Percentiles rank a stretch among this genome's conserved stretches.
Conservation (phyloP, 2,113 vertebrate genomes). For the Poeciliopsis occidentalis region DNA sequence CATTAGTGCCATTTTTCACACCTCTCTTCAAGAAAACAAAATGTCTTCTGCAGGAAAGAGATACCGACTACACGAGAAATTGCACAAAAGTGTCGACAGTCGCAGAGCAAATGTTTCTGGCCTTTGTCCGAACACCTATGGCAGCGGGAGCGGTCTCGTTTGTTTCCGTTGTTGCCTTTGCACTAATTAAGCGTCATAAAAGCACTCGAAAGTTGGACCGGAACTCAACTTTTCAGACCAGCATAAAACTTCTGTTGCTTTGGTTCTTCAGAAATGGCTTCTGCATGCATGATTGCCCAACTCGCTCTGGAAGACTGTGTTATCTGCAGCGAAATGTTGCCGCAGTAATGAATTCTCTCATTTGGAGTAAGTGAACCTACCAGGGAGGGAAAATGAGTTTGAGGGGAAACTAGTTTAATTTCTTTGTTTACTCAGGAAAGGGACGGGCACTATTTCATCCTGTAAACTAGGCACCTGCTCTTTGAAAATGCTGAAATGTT, state of each 20-base stretch:
- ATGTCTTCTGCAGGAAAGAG: conserved; percentile 16
- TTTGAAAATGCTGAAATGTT: background rate
- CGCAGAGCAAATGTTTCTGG: background rate
- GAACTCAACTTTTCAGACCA: conserved; percentile 24
- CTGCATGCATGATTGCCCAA: conserved; percentile 45
- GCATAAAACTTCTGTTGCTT: conserved; percentile 31
- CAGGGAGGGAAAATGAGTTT: conserved; percentile 44
- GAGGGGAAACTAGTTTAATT: conserved; percentile 27
- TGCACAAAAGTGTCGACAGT: background rate
- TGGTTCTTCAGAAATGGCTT: conserved; percentile 40
- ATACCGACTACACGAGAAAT: background rate
- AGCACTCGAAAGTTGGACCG: background rate
- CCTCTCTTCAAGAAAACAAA: conserved; percentile 19
- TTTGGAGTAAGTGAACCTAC: conserved; percentile 60
- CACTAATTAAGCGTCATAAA: conserved; percentile 2
- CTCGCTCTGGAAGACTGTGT: conserved; percentile 26
- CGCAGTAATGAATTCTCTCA: conserved; percentile 57
- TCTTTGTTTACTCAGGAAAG: background rate
- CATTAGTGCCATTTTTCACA: conserved; percentile 25
- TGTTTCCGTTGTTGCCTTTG: background rate
- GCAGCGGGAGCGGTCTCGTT: background rate
- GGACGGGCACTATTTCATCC: background rate
- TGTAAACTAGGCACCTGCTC: background rate
- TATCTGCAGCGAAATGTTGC: conserved; percentile 30
- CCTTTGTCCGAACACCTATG: background rate